These are phyloP conservation scores for Trematomus loennbergii DNA, from an alignment of 2,113 vertebrate genomes.

Conservation along the genomic window DNA sequence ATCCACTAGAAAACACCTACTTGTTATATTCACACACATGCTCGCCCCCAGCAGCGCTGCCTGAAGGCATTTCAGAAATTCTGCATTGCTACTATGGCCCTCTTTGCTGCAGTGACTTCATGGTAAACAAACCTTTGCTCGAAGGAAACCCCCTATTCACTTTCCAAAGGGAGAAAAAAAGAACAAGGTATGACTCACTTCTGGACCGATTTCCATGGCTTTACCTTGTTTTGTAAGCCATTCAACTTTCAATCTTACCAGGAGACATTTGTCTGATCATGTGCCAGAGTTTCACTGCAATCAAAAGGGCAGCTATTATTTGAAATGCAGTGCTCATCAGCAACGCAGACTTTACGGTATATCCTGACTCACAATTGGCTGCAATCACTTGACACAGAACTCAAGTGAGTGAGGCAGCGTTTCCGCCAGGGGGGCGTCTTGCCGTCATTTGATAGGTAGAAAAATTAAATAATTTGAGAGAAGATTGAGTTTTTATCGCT, in stretches of 20 bases:
- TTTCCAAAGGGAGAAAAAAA: constrained; percentile 47
- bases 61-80: constrained; percentile 86
- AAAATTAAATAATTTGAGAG: no score
- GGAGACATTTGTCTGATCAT: constrained; percentile 60
- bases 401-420: constrained; percentile 43
- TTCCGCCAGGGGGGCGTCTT: no score
- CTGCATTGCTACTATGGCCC: constrained; percentile 60
- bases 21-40: constrained; percentile 83
- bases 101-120: constrained; percentile 76
- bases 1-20: constrained; percentile 71
- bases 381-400: constrained; percentile 42
- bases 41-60: constrained; percentile 75
- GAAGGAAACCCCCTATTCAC: constrained; percentile 67
- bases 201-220: constrained; percentile 23
- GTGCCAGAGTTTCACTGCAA: constrained; percentile 63
- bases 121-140: constrained; percentile 72
- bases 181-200: constrained; percentile 62
- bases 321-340: constrained; percentile 45
- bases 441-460: no score
- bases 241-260: constrained; percentile 58
- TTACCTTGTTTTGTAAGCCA: constrained; percentile 68
- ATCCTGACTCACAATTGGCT: constrained; percentile 59
- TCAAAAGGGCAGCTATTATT: constrained; percentile 59
- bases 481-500: no score
- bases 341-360: constrained; percentile 17